phyloP scores from a whole-genome alignment of 92 coral and sea anemone species.

The Galaxea fascicularis region DNA sequence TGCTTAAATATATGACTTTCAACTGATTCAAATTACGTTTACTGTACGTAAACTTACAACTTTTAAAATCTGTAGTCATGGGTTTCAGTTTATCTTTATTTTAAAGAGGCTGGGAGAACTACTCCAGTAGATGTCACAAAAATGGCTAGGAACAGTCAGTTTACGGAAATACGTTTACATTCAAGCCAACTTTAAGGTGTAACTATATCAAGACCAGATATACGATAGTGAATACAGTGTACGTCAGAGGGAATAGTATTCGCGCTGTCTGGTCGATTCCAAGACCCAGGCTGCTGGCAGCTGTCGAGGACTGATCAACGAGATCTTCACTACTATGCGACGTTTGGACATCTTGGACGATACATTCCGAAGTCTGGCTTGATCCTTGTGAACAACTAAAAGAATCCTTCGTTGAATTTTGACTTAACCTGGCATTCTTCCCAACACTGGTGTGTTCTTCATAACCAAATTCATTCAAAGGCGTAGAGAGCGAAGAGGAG shows the following conservation, averaged over 20 bases:
- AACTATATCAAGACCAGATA: neutral
- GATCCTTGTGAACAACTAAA: neutral
- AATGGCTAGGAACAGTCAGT: no score
- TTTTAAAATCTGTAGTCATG: no score
- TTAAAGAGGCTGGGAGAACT: no score
- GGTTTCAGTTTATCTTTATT: no score
- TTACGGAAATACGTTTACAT: no score
- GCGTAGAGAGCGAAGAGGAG: neutral
- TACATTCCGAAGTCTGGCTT: neutral
- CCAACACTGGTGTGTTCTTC: neutral
- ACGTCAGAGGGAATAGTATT: neutral
- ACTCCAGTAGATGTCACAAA: no score
- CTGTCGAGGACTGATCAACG: neutral
- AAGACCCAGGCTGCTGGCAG: conserved; percentile 1
- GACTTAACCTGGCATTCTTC: neutral
- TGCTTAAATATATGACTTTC: no score
- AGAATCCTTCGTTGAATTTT: neutral
- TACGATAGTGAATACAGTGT: neutral
- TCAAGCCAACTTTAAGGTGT: no score
- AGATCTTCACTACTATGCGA: neutral
- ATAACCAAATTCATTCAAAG: neutral
- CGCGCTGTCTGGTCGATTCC: conserved; percentile 27
- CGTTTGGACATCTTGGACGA: neutral
- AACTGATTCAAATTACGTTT: no score
- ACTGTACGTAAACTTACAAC: no score